Percentiles rank a stretch among this genome's conserved stretches.
Evolutionary conservation across 2,113 vertebrate species (phyloP).

Genomic region (Xiphophorus couchianus): DNA sequence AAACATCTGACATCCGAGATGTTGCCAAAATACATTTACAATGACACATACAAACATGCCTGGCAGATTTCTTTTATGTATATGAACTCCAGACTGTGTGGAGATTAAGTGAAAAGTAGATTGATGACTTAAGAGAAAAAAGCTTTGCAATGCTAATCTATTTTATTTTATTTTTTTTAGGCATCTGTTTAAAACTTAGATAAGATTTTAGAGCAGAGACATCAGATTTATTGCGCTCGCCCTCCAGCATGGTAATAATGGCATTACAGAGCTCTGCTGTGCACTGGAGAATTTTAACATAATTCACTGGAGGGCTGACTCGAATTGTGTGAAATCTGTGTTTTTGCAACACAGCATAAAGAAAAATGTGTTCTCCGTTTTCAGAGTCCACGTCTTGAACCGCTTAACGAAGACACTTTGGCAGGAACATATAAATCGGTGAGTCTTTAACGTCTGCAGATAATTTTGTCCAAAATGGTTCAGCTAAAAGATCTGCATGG

Average conservation of each 20-base stretch:
- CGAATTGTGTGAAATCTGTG: not conserved
- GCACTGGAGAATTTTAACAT: slow-evolving; percentile 3
- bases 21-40: slow-evolving; percentile 8
- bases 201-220: not conserved
- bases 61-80: not conserved
- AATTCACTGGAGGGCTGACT: not conserved
- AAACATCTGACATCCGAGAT: not conserved
- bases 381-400: slow-evolving; percentile 90
- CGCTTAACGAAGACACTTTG: slow-evolving; percentile 85
- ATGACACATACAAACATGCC: slow-evolving; percentile 14
- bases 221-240: too few species aligned
- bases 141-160: not conserved
- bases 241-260: not conserved
- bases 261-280: slow-evolving; percentile 9
- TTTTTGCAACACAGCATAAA: too few species aligned
- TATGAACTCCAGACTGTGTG: not conserved
- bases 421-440: slow-evolving; percentile 86
- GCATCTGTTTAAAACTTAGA: not conserved
- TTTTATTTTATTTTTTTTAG: not conserved
- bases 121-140: not conserved
- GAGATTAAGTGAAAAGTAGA: not conserved
- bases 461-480: not conserved
- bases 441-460: slow-evolving; percentile 64
- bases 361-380: slow-evolving; percentile 3
- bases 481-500: not conserved